Evolutionary conservation across 2,113 vertebrate genomes (phyloP).

Genomic region (Phalacrocorax aristotelis): DNA sequence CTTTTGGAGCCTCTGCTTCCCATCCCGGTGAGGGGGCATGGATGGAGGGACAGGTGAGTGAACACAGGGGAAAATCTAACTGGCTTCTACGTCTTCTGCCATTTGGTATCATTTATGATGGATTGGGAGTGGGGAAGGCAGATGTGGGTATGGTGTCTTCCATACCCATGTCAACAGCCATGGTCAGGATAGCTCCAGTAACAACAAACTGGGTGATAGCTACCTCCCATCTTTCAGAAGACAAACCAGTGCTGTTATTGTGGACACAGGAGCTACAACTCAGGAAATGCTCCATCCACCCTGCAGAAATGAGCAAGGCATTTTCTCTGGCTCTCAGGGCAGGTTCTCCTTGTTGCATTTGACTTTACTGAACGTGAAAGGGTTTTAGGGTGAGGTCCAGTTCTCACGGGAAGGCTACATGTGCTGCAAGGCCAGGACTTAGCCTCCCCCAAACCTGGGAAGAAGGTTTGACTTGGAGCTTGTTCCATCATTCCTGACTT

Average conservation of each 20-base stretch:
- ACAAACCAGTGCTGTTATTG: background rate
- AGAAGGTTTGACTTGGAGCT: background rate
- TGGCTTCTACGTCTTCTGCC: background rate
- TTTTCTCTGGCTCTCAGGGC: background rate
- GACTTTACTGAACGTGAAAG: background rate
- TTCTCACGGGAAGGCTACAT: background rate
- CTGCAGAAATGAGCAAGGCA: background rate
- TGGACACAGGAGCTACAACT: background rate
- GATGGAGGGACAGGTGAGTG: background rate
- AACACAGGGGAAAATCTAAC: background rate
- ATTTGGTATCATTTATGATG: background rate
- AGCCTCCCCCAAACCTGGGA: too few species aligned
- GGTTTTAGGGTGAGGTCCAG: background rate
- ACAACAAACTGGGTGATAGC: background rate
- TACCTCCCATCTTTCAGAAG: background rate
- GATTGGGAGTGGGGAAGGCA: background rate
- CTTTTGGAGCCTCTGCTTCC: background rate
- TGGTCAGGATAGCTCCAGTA: background rate
- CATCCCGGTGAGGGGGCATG: background rate
- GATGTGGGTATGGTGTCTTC: background rate
- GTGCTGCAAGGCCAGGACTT: background rate
- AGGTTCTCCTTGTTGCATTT: background rate
- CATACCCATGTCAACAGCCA: background rate
- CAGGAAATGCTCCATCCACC: background rate
- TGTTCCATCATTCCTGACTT: background rate